These are phyloP conservation scores for Spondyliosoma cantharus DNA, from an alignment of 2,797 vertebrate species.

Conservation along the genomic window DNA sequence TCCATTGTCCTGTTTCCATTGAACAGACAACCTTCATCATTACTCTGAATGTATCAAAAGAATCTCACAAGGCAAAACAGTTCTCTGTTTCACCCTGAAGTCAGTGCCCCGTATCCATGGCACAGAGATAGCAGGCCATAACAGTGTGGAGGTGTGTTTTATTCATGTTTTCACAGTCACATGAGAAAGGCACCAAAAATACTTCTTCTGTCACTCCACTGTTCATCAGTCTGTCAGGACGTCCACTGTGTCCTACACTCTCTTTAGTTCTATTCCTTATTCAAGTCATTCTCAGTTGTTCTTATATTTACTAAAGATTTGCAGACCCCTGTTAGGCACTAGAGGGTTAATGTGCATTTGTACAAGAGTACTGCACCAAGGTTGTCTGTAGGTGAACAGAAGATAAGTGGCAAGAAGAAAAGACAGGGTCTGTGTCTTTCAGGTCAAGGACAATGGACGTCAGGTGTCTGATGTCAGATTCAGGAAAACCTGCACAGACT, in stretches of 20 bases:
- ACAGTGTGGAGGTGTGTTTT: slow-evolving; percentile 32
- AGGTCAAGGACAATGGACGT: slow-evolving; percentile 13
- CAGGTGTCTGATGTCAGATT: neutral
- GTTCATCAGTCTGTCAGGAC: slow-evolving; percentile 17
- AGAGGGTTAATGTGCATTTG: too few species aligned
- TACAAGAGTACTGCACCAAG: too few species aligned
- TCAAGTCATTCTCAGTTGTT: neutral
- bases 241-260: neutral
- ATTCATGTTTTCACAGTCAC: slow-evolving; percentile 45
- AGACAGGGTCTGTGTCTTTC: neutral
- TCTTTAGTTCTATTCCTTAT: neutral
- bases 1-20: neutral
- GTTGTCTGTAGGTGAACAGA: neutral
- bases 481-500: slow-evolving; percentile 7
- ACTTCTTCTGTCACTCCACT: slow-evolving; percentile 35
- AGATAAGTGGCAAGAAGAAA: too few species aligned
- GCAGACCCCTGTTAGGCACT: too few species aligned
- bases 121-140: slow-evolving; percentile 48
- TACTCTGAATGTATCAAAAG: neutral
- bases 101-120: slow-evolving; percentile 28
- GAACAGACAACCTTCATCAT: neutral
- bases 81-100: neutral
- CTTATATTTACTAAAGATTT: too few species aligned
- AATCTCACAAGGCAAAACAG: neutral
- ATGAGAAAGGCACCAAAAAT: slow-evolving; percentile 38